These are phyloP conservation scores for Cavia aperea DNA, from an alignment of 2,113 vertebrate genomes.

Conservation along the genomic window DNA sequence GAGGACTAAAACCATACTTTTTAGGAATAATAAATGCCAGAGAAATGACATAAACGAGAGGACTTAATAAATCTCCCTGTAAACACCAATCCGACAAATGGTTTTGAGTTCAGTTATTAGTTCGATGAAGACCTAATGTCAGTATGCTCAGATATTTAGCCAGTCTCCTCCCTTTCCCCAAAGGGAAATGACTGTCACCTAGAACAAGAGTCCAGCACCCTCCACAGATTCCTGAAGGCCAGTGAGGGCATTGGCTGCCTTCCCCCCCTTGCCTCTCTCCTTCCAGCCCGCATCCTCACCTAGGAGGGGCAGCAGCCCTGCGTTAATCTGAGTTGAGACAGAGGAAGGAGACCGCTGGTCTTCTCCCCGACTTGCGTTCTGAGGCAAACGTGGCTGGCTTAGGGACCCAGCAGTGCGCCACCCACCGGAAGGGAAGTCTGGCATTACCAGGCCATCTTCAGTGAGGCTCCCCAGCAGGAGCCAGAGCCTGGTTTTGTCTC, in stretches of 20 bases:
- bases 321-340: not conserved
- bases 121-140: constrained; percentile 15
- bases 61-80: not conserved
- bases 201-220: not conserved
- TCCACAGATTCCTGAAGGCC: not conserved
- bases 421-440: not conserved
- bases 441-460: not conserved
- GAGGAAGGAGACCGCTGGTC: not conserved
- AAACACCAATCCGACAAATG: not conserved
- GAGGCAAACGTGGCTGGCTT: not conserved
- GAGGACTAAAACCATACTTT: not conserved
- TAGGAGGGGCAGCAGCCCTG: not conserved
- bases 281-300: not conserved
- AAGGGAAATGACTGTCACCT: not conserved
- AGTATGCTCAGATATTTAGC: not conserved
- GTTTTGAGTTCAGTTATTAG: constrained; percentile 2
- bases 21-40: not conserved
- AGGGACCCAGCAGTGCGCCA: not conserved
- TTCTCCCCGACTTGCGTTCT: not conserved
- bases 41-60: not conserved
- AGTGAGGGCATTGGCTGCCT: not conserved
- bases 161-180: not conserved
- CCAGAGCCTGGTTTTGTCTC: not conserved
- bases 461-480: not conserved
- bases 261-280: not conserved